Base-by-base conservation (phyloP, 2,113 vertebrate genomes). In the Sprattus sprattus region DNA sequence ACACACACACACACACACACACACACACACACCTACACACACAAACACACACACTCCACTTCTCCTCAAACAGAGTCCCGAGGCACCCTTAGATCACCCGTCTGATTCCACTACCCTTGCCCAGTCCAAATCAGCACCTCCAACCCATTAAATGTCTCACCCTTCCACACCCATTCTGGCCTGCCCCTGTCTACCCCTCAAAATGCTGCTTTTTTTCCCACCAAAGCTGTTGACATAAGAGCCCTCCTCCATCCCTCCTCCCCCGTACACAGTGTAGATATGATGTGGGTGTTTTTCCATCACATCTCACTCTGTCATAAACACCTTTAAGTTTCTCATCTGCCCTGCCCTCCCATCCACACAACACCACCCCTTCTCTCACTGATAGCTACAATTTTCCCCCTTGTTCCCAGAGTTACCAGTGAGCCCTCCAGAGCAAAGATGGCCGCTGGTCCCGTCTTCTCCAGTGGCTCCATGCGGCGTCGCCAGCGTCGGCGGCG, bases 401-500 rank as follows among this genome's bases (percentile, higher is more conserved):
- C 18, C 18, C 18, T 6, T 20, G 54, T 60, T 60, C 54, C 15
- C 47, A 67, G 80, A n/a, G 84, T 91, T 93, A 99, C 98, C 97
- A 99, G 92, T 4, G 98, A 96, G 4, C 98, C 97, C 92, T 99
- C 98, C 45, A 99, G 93, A 84, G 97, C 97, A 49, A 99, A 99
- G 89, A 99, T 98, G 0, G 97, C 98, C 0, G 97, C 97, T 0
- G 98, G 95, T 0, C 98, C 98, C 0, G 96, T 95, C 92, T 96
- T 97, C 89, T 99, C 96, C 93, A 98, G 93, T 0, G 98, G 98
- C 92, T 99, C 97, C 98, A 99, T 99, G 52, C 98, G 94, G 46
- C 95, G 95, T 25, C 98, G 95, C 98, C 98, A 99, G 81, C 98
- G 95, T 0, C 98, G 94, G 0, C 98, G 95, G 60, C 98, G 95